Base-by-base conservation (phyloP, 2,113 vertebrate species). In the Melanostigma gelatinosum region DNA sequence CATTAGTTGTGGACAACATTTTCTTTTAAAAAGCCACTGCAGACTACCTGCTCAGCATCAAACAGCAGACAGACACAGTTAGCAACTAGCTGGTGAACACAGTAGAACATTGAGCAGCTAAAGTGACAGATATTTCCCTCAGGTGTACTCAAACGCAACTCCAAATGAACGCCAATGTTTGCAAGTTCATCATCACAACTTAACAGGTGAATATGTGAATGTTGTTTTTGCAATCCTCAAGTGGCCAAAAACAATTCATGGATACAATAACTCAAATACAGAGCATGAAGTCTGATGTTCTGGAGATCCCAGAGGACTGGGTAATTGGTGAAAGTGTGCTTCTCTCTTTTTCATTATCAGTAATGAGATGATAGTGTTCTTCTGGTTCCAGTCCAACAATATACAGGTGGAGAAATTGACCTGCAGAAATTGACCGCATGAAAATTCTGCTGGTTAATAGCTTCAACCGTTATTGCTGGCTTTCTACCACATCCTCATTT, bases 361-460 rank as follows among this genome's bases (percentile, higher is more conserved):
- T 16, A 48, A 57, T 48, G 63, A 54, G 22, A 63, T 12, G 34
- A 58, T 24, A 15, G 44, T 22, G 54, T 70, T 40, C 15, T 34
- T 67, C 44, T 79, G 42, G n/a, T 78, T 65, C 24, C 20, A 38
- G 18, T 67, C 48, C 52, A 70, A 1, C 34, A 55, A 6, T 12
- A 44, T 65, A 38, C 22, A 75, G 38, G 29, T 69, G 48, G 61
- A 62, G 27, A 38, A 64, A 48, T 32, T 65, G n/a, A 60, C 34
- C 36, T 70, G 58, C 3, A 36, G n/a, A n/a, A n/a, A n/a, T n/a
- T n/a, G n/a, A n/a, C 72, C 71, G 5, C 40, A 55, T 58, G 20
- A 75, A 42, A 42, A 72, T 32, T 57, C 58, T 36, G 11, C 46
- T 64, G 70, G 27, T 77, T 55, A 48, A 65, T 71, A 67, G 12